Base-by-base conservation (phyloP, 1,140 invertebrate species). In the Psilanteris sp. region DNA sequence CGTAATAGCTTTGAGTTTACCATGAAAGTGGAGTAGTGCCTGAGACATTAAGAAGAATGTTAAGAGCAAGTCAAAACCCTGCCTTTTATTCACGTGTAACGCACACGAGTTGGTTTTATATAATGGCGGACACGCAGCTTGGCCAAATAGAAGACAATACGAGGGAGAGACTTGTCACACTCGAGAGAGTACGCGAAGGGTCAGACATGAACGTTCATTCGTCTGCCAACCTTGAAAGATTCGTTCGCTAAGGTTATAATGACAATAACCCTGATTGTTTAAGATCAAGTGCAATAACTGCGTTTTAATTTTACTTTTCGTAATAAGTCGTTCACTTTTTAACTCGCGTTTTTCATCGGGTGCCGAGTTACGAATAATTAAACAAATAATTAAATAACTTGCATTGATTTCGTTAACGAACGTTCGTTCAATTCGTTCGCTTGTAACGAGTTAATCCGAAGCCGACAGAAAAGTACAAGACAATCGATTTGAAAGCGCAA, bases 121-220 rank as follows among this genome's bases (percentile, higher is more conserved):
- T 54, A 54, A 39, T 54, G 54, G 54, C 13, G 27, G 20, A 24
- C 61, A 66, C 31, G 61, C 48, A 66, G 54, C 46, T 43, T 34
- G 27, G 44, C 34, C 24, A 18, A 52, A 50, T 7, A 46, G 9
- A 29, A 67, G 50, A 68, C 32, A 55, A 57, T 68, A 31, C 29
- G 43, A 59, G 43, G 50, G 43, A 68, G 62, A 67, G 50, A 48
- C 64, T 24, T 70, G 66, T 70, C 34, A 70, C 52, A 70, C 46
- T 70, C 43, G 52, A 70, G 43, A 50, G 66, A 50, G 24, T 32
- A 50, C 44, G 50, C 54, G 52, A 50, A 59, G 66, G 66, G 66
- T 70, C 66, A 70, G 18, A 2, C 52, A 59, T 34, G 32, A 43
- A 50, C 66, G 66, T 41, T 41, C 32, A 7, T 43, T 50, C 26